Conservation (phyloP, 2,888 invertebrate genomes). For the Leucophenga maculata region DNA sequence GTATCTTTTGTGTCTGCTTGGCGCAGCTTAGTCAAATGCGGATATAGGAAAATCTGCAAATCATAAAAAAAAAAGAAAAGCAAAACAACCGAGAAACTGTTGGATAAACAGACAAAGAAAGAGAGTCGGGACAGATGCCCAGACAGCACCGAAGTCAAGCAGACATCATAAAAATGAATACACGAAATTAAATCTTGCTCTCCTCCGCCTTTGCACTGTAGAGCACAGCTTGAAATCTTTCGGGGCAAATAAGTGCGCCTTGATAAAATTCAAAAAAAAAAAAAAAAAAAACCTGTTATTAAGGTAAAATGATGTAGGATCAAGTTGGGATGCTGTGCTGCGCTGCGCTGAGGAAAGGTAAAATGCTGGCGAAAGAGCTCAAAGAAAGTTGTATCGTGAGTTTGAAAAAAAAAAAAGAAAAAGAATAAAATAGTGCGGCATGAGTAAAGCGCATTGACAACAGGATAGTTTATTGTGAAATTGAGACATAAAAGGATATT, state of each 20-base stretch:
- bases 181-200: slow-evolving; percentile 5
- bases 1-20: no score
- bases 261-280: neutral
- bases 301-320: neutral
- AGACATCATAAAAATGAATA: neutral
- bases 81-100: neutral
- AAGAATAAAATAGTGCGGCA: no score
- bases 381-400: no score
- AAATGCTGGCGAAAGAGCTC: no score
- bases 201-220: no score
- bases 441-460: no score
- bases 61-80: slow-evolving; percentile 9
- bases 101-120: no score
- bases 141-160: neutral
- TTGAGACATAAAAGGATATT: neutral
- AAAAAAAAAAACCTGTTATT: slow-evolving; percentile 20
- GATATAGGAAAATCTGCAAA: slow-evolving; percentile 7
- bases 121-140: neutral
- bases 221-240: slow-evolving; percentile 11
- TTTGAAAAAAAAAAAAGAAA: no score
- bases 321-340: no score
- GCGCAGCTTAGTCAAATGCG: no score
- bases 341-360: no score
- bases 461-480: neutral
- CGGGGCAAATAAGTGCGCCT: neutral